Evolutionary conservation across 2,888 invertebrate genomes (phyloP), one percentile per base, ranked within the genome.

Genomic region (Stratiomys singularior): DNA sequence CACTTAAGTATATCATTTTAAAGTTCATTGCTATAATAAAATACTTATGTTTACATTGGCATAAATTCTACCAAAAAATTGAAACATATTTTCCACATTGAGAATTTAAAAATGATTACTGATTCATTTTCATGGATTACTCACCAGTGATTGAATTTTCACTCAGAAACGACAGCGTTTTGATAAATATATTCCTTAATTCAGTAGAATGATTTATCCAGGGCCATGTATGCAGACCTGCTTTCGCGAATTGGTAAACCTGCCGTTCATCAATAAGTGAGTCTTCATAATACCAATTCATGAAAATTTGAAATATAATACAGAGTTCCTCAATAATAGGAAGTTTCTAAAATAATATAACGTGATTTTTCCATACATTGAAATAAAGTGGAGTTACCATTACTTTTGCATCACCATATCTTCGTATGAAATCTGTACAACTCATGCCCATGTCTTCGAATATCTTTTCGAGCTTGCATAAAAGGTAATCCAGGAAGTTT

Each of bases 171-270:
- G 83, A 82, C n/a, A 83, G 78, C 11, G 83, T 80, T 25, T 83
- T 82, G 4, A 87, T 79, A 15, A 82, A 81, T 4, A 83, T 78
- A 5, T 81, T 78, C 56, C 84, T 84, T 1, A 87, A 81, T 9
- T 83, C 81, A 0, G 72, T 69, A n/a, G 86, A 86, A 58, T 86
- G 83, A 9, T 82, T 82, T 7, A 84, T 78, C 87, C 87, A 87
- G 0, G 86, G 84, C 87, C 87, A 87, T 1, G 85, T 74, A 44
- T 83, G 82, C 1, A 85, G 78, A 1, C 85, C 52, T 1, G 85
- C 76, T 44, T 83, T 83, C 1, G 83, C 79, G 0, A 85, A 64
- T 1, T 81, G 78, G 5, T 18, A 23, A 3, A 81, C 83, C 69
- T 84, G 81, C 0, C 71, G 27, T 25, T 84, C 81, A 37, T 86